A percentile compares a stretch with the other conserved stretches of the same genome.
Conservation (phyloP, 2,888 invertebrate species). For the Pollenia labialis region DNA sequence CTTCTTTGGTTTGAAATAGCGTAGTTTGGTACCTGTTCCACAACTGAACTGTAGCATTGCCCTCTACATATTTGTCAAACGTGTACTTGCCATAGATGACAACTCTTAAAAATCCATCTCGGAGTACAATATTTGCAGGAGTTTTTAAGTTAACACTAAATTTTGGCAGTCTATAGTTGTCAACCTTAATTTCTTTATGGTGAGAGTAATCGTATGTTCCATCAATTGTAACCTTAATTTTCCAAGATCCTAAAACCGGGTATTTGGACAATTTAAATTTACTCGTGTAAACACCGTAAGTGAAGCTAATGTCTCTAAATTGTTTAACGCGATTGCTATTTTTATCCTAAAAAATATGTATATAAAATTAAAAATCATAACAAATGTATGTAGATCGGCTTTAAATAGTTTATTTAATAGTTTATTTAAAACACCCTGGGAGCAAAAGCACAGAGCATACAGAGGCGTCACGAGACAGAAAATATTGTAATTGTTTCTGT, state of each 20-base stretch:
- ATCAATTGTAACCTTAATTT: constrained; percentile 88
- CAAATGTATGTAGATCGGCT: too few species aligned
- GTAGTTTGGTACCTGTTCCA: too few species aligned
- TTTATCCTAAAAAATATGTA: constrained; percentile 87
- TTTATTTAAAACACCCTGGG: too few species aligned
- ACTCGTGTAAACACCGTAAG: constrained; percentile 90
- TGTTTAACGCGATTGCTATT: constrained; percentile 92
- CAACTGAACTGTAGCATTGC: constrained; percentile 84
- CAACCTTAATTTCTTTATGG: constrained; percentile 86
- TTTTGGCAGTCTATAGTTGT: constrained; percentile 95
- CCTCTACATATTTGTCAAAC: constrained; percentile 93
- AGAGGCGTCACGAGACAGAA: too few species aligned
- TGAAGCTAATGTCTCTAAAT: constrained; percentile 88
- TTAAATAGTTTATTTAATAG: too few species aligned
- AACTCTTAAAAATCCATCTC: constrained; percentile 89
- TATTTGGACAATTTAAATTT: constrained; percentile 91
- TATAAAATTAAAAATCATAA: constrained; percentile 25
- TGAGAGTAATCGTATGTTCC: constrained; percentile 71
- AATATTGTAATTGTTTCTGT: too few species aligned
- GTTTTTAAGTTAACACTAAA: constrained; percentile 94
- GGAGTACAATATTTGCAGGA: constrained; percentile 91
- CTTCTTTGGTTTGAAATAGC: too few species aligned
- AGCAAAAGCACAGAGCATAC: too few species aligned
- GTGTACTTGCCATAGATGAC: constrained; percentile 87
- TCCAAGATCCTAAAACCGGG: constrained; percentile 95